Evolutionary conservation across 2,888 invertebrate species (phyloP).

Genomic region (Lithophane socia): DNA sequence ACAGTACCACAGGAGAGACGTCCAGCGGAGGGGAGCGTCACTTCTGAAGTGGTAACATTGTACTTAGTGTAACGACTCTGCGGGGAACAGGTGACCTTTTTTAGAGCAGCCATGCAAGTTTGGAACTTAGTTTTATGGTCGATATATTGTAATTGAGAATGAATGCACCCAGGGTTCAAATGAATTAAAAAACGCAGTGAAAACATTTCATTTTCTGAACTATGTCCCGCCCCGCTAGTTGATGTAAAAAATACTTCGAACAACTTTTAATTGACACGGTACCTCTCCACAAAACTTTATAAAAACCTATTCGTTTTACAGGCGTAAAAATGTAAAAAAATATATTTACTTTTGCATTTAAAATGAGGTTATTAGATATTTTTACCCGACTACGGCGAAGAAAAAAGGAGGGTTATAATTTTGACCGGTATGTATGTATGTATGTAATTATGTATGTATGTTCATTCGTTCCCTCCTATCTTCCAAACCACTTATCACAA

Average conservation of each 20-base stretch:
- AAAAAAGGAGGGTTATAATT: no score
- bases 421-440: no score
- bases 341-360: background rate
- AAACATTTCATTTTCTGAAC: background rate
- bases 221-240: background rate
- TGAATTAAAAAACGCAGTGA: background rate
- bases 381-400: no score
- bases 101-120: background rate
- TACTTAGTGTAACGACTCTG: constrained; percentile 22
- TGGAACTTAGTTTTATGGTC: constrained; percentile 16
- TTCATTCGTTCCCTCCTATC: no score
- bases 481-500: no score
- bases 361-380: background rate
- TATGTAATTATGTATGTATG: no score
- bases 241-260: background rate
- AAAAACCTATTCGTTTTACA: background rate
- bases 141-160: background rate
- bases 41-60: constrained; percentile 14
- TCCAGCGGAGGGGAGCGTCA: background rate
- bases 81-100: background rate
- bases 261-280: background rate
- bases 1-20: constrained; percentile 1
- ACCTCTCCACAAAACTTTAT: background rate
- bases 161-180: background rate
- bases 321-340: background rate